phyloP scores from a whole-genome alignment of 2,113 vertebrate genomes.

The Cervus canadensis region DNA sequence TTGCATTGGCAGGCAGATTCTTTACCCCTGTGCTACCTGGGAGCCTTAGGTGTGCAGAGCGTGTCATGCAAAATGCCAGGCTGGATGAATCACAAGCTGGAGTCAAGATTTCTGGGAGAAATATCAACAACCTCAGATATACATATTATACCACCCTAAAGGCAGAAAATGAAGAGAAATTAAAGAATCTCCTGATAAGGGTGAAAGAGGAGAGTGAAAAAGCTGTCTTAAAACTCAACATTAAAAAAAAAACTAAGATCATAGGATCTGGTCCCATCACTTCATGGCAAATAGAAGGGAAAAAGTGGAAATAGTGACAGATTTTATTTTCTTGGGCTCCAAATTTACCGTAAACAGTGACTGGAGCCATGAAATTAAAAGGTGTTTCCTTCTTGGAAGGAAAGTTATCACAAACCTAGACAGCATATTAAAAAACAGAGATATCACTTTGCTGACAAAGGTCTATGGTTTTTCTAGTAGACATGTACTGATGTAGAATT shows the following conservation, averaged over 20 bases:
- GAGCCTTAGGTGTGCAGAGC: neutral
- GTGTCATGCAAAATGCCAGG: neutral
- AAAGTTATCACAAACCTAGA: neutral
- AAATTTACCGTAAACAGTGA: neutral
- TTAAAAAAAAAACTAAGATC: neutral
- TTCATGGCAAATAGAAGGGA: neutral
- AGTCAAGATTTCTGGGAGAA: neutral
- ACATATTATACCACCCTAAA: neutral
- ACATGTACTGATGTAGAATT: neutral
- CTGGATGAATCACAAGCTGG: neutral
- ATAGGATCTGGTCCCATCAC: neutral
- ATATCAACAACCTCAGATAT: neutral
- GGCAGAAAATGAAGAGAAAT: neutral
- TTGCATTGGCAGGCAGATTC: neutral
- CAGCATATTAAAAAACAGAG: neutral
- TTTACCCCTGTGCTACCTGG: neutral
- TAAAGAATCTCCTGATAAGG: neutral
- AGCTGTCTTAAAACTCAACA: neutral
- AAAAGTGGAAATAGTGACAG: neutral
- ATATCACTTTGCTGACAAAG: neutral
- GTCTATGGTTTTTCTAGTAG: neutral
- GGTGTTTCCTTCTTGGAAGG: neutral
- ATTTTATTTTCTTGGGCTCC: neutral
- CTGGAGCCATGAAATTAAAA: neutral
- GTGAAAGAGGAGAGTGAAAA: neutral